Evolutionary conservation across 2,797 vertebrate species (phyloP), one percentile per base, ranked within the genome.

Genomic region (Gouania willdenowi): DNA sequence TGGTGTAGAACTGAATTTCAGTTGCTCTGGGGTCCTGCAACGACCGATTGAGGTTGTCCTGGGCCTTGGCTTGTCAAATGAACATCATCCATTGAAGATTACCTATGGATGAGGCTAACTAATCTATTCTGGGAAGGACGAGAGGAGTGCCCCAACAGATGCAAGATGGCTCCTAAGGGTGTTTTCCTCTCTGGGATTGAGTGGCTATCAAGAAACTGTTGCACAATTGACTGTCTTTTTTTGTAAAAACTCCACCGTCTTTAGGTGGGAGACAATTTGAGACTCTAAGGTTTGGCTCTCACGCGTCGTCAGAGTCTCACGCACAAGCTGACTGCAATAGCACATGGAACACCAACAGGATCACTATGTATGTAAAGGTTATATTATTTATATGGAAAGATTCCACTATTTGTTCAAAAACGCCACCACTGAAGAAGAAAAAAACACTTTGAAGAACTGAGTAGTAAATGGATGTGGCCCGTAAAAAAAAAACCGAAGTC

Each of bases 141-240:
- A n/a, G n/a, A n/a, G n/a, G n/a, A n/a, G n/a, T 73, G 53, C 54
- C 27, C 33, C 44, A 67, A 41, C 23, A 46, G 59, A 55, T 42
- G 12, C 41, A 50, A 50, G 52, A 54, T 24, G 10, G 10, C 10
- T 10, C 10, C 10, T 10, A 10, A 10, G 10, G 46, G 45, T 25
- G 17, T 26, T 40, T 43, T 28, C 22, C 55, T 53, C 54, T 32
- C 9, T 22, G 42, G 13, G 41, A 66, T 59, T 3, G 29, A 50
- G 34, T 39, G 33, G 22, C 47, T 13, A 46, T 63, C 62, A n/a
- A 66, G 31, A 68, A 77, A 75, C 55, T 50, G 62, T 73, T 80
- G 80, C 83, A 80, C 80, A 84, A 83, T 64, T 61, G 63, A 84
- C 74, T 80, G 55, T 78, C 81, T 76, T 56, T 78, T 80, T 80